Percentiles rank a stretch among this genome's conserved stretches.
Evolutionary conservation across 2,113 vertebrate species (phyloP).

Genomic region (Podocnemis expansa): DNA sequence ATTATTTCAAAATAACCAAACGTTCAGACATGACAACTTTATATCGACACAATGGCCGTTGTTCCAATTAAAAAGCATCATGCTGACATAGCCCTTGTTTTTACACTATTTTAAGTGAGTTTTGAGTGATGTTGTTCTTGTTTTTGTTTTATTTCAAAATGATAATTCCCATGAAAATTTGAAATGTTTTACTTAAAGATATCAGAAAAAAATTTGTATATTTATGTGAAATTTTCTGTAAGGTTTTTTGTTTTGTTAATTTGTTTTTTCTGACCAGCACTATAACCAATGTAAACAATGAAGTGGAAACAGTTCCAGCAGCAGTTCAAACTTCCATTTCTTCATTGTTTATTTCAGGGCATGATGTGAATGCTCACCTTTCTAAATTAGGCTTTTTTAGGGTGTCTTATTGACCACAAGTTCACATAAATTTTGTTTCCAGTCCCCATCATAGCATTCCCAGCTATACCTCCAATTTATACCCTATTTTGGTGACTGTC

Average conservation of each 20-base stretch:
- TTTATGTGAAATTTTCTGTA: too few relatives aligned
- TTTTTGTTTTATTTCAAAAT: neutral
- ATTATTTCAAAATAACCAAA: too few relatives aligned
- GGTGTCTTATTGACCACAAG: neutral
- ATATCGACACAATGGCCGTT: too few relatives aligned
- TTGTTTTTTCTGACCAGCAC: neutral
- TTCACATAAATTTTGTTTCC: neutral
- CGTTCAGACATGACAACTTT: too few relatives aligned
- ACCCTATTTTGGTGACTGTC: rapidly evolving
- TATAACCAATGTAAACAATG: neutral
- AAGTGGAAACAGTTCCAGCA: neutral
- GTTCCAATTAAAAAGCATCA: too few relatives aligned
- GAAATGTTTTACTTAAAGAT: neutral
- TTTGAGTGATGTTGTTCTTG: too few relatives aligned
- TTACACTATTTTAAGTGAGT: too few relatives aligned
- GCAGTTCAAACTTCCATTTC: neutral
- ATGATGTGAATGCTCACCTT: neutral
- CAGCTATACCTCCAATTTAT: neutral
- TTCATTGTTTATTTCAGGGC: neutral
- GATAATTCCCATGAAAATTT: neutral
- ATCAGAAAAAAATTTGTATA: too few relatives aligned
- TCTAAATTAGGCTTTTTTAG: rapidly evolving
- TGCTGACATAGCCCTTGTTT: too few relatives aligned
- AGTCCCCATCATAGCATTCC: neutral
- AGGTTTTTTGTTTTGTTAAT: neutral